Evolutionary conservation across 1,140 invertebrate species (phyloP), one percentile per base, ranked within the genome.

Genomic region (Manduca sexta): DNA sequence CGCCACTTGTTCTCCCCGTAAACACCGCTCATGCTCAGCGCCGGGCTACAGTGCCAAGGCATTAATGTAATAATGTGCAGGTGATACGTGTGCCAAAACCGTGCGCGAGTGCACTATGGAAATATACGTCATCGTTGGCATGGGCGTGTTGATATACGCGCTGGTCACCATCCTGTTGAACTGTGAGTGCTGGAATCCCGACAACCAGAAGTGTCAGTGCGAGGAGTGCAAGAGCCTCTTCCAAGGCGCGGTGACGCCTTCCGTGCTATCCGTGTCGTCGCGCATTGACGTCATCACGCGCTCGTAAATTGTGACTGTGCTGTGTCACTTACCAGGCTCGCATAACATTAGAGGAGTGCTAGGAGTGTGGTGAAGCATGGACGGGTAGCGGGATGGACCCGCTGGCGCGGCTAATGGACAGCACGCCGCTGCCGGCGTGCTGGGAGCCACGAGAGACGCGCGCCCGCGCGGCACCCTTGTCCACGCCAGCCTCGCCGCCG

Each of bases 401-500:
- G 57, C 76, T 94, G 83, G 91, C 93, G 73, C 90, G 92, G 52
- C 75, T 93, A 68, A 93, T 93, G 90, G 91, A 90, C 69, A 88
- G 89, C 54, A 89, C 90, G 47, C 83, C 84, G 61, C 82, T 91
- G 79, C 91, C 56, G 88, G 90, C 69, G 88, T 89, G 64, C 69
- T 91, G 49, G 89, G 90, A 56, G 89, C 87, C 77, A 77, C 88
- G 74, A 59, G 84, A 65, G 78, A 84, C 68, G 76, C 84, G 16
- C 52, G 85, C n/a, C 91, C 91, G 1, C 89, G 91, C 56, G 90
- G 92, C 38, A 91, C 92, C 5, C 87, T 93, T 56, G 92, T 93
- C 21, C 92, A 93, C 74, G 92, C 92, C 34, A 93, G 92, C 55
- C 85, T 93, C 52, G 92, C 92, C 51, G 92, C 92, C 1, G 90